Evolutionary conservation across 1,140 invertebrate species (phyloP), one percentile per base, ranked within the genome.

Genomic region (Micrasema minimum): DNA sequence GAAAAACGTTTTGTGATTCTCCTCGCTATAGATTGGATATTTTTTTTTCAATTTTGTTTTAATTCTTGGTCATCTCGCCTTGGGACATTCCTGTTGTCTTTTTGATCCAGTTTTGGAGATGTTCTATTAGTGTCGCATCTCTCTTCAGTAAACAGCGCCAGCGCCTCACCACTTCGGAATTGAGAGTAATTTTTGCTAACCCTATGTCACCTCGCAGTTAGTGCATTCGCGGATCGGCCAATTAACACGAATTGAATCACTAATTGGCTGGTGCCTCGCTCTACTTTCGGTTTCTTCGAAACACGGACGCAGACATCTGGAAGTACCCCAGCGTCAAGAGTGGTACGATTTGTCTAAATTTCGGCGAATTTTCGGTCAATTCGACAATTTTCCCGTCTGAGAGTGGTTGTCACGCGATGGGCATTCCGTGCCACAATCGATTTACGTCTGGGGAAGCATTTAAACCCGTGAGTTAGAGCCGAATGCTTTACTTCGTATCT

Each of bases 201-300:
- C 16, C 18, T 41, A 41, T 38, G 41, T 64, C 43, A 64, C 14
- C 14, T 38, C 22, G 26, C 11, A 1, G 14, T 43, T 10, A 35
- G 16, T 22, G 55, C 11, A 41, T 41, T 31, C 23, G 43, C 59
- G 22, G 41, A 64, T 22, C 46, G 18, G 43, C 31, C 59, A 64
- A 64, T 64, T 46, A 64, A 12, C 59, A 46, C 59, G 16, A 62
- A 64, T 46, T 64, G 41, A 23, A 46, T n/a, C 20, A 14, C 59
- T 64, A 64, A 64, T 64, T 64, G 59, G 59, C 43, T 14, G 59
- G 59, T 45, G 59, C 41, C 59, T 31, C 59, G 59, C 14, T 64
- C 59, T 22, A 64, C 59, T 64, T 64, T 64, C 59, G 41, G 59
- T 64, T 64, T 64, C 59, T 64, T 64, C 23, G 22, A 45, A 46